Conservation (phyloP, 2,797 vertebrate species). For the Dicrostonyx torquatus region DNA sequence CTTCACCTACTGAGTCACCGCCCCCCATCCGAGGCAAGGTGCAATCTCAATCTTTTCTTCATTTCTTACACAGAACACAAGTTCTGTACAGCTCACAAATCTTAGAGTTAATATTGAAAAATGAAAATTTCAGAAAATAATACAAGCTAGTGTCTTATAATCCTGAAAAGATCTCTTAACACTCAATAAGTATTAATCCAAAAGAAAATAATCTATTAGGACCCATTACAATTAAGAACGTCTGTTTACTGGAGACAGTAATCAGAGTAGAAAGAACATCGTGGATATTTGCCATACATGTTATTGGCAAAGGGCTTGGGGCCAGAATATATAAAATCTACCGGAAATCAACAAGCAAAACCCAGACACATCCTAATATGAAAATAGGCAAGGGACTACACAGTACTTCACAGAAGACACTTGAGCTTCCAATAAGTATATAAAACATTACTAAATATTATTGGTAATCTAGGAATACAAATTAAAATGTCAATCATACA, state of each 20-base stretch:
- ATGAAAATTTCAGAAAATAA: slow-evolving; percentile 21
- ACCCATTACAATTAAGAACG: slow-evolving; percentile 27
- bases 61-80: background rate
- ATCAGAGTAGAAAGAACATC: background rate
- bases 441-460: background rate
- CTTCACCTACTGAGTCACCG: background rate
- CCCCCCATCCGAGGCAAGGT: background rate
- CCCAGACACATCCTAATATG: slow-evolving; percentile 8
- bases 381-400: slow-evolving; percentile 28
- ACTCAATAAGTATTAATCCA: slow-evolving; percentile 22
- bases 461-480: slow-evolving; percentile 18
- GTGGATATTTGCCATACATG: background rate
- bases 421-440: background rate
- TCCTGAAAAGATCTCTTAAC: background rate
- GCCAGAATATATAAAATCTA: slow-evolving; percentile 45
- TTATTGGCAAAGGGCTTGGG: background rate
- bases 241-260: background rate
- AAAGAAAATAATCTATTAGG: slow-evolving; percentile 24
- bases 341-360: slow-evolving; percentile 35
- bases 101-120: background rate
- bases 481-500: background rate
- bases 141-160: background rate
- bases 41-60: background rate
- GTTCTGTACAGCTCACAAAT: background rate
- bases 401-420: background rate